A percentile compares a stretch with the other conserved stretches of the same genome.
Conservation (phyloP, 2,888 invertebrate species). For the Watsonalla cultraria region DNA sequence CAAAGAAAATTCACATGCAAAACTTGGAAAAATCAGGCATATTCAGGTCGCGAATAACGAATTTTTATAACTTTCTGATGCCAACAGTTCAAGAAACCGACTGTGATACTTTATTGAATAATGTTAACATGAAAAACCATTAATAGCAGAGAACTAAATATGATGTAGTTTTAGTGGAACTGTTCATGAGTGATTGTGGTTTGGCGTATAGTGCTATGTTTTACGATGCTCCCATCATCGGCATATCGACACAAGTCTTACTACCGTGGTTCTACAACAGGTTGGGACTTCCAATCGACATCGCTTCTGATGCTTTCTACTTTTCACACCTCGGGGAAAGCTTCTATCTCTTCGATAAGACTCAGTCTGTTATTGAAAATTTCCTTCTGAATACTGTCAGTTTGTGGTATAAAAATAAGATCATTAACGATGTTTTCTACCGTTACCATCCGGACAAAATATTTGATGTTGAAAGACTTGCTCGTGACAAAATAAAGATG, state of each 20-base stretch:
- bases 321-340: slow-evolving; percentile 46
- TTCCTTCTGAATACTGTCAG: slow-evolving; percentile 28
- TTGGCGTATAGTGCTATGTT: slow-evolving; percentile 51
- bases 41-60: slow-evolving; percentile 17
- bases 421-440: slow-evolving; percentile 48
- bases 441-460: slow-evolving; percentile 57
- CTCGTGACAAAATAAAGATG: slow-evolving; percentile 66
- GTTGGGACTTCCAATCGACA: slow-evolving; percentile 68
- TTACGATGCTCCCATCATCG: slow-evolving; percentile 70
- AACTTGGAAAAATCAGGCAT: slow-evolving; percentile 23
- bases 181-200: slow-evolving; percentile 66
- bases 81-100: slow-evolving; percentile 7
- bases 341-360: slow-evolving; percentile 27
- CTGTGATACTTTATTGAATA: slow-evolving; percentile 44
- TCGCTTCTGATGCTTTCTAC: slow-evolving; percentile 65
- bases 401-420: slow-evolving; percentile 41
- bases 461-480: slow-evolving; percentile 64
- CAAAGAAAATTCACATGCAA: slow-evolving; percentile 9
- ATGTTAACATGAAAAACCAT: slow-evolving; percentile 37
- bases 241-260: slow-evolving; percentile 69
- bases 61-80: slow-evolving; percentile 22
- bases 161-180: slow-evolving; percentile 69
- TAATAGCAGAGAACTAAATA: slow-evolving; percentile 37
- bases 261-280: slow-evolving; percentile 67
- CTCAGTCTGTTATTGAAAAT: slow-evolving; percentile 38